These are phyloP conservation scores for Orchesellides sinensis DNA, from an alignment of 2,888 invertebrate genomes.

Conservation along the genomic window DNA sequence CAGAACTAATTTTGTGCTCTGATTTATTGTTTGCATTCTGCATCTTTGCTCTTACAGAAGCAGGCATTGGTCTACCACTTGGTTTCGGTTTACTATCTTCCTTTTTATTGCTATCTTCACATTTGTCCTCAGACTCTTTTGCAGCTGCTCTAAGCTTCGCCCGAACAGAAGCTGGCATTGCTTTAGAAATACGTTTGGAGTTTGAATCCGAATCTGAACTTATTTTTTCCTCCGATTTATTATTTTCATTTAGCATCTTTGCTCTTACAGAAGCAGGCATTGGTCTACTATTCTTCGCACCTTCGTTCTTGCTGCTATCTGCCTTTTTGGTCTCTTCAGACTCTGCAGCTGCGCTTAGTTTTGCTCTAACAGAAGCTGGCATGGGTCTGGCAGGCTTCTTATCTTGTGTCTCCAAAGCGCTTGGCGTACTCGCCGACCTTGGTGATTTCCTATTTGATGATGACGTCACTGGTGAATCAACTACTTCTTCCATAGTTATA, in stretches of 20 bases:
- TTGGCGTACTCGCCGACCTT: background rate
- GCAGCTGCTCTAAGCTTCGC: background rate
- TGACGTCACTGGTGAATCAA: background rate
- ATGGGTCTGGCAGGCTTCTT: background rate
- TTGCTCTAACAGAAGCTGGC: background rate
- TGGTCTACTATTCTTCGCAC: conserved; percentile 4
- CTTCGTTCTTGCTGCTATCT: background rate
- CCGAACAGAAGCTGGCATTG: conserved; percentile 13
- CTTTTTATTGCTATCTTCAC: background rate
- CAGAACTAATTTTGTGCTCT: background rate
- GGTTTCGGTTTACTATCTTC: background rate
- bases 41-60: background rate
- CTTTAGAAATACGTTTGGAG: too few species aligned
- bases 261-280: conserved; percentile 2
- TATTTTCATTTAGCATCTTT: background rate
- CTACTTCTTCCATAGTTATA: background rate
- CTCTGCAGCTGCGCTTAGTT: background rate
- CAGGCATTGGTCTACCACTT: background rate
- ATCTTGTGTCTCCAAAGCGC: background rate
- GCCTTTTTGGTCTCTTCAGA: background rate
- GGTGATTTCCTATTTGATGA: background rate
- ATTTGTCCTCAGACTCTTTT: background rate
- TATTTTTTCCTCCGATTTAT: background rate
- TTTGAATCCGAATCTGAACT: background rate
- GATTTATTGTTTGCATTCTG: too few species aligned